Percentiles rank a stretch among this genome's conserved stretches.
Evolutionary conservation across 2,888 invertebrate species (phyloP).

Genomic region (Synanthedon vespiformis): DNA sequence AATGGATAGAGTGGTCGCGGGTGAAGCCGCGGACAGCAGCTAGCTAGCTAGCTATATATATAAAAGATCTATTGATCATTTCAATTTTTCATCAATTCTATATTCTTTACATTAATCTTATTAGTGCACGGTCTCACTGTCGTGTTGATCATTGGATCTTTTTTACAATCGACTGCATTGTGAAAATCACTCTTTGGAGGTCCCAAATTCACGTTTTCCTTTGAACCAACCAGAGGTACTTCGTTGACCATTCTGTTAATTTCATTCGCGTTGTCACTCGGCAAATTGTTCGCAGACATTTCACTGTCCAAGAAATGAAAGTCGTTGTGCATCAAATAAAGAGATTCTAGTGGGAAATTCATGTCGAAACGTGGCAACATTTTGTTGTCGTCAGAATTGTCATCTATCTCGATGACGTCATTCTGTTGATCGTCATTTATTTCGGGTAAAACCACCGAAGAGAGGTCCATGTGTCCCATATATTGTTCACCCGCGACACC

Average conservation of each 20-base stretch:
- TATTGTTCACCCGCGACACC: conserved; percentile 58
- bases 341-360: conserved; percentile 51
- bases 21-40: too few species aligned
- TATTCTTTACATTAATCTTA: conserved; percentile 63
- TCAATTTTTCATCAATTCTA: conserved; percentile 62
- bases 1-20: too few species aligned
- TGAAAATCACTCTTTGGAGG: conserved; percentile 31
- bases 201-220: conserved; percentile 31
- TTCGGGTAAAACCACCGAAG: conserved; percentile 41
- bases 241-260: conserved; percentile 47
- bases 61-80: conserved; percentile 1
- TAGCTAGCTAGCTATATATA: too few species aligned
- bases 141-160: conserved; percentile 63
- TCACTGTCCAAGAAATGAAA: conserved; percentile 59
- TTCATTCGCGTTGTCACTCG: conserved; percentile 34
- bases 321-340: conserved; percentile 58
- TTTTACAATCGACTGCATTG: conserved; percentile 49
- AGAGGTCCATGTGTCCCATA: conserved; percentile 42
- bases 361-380: conserved; percentile 52
- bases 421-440: conserved; percentile 41
- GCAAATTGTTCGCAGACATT: conserved; percentile 27
- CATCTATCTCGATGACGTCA: conserved; percentile 62
- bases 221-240: conserved; percentile 43
- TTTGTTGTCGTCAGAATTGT: conserved; percentile 60
- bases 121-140: conserved; percentile 48